These are phyloP conservation scores for Pseudochromis fuscus DNA, from an alignment of 2,797 vertebrate genomes.

Conservation along the genomic window DNA sequence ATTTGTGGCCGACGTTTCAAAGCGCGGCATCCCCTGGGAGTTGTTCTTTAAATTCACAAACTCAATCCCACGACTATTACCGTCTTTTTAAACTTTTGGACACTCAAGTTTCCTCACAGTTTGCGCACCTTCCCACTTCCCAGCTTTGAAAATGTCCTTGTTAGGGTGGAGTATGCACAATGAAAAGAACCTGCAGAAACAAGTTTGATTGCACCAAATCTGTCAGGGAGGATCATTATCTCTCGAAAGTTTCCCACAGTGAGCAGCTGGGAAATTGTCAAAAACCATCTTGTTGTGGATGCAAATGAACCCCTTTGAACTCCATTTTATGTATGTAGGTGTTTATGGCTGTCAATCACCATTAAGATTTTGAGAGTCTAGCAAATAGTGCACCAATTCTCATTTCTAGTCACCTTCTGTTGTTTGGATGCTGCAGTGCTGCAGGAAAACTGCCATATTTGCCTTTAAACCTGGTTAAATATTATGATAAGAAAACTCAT, in stretches of 20 bases:
- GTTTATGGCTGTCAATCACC: constrained; percentile 82
- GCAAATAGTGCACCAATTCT: constrained; percentile 66
- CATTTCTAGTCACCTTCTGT: constrained; percentile 65
- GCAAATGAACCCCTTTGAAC: constrained; percentile 83
- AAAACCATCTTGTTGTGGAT: constrained; percentile 81
- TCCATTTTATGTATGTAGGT: constrained; percentile 75
- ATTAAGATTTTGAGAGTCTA: constrained; percentile 66
- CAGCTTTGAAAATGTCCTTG: constrained; percentile 70
- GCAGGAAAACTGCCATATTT: constrained; percentile 43
- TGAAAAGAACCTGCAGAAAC: constrained; percentile 66
- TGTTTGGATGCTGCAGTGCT: constrained; percentile 54
- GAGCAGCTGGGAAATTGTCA: constrained; percentile 85
- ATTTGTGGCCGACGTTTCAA: constrained; percentile 1
- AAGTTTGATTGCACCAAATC: constrained; percentile 80
- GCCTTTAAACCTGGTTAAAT: constrained; percentile 44
- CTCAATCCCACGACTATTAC: constrained; percentile 17
- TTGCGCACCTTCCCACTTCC: constrained; percentile 32
- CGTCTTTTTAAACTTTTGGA: constrained; percentile 50
- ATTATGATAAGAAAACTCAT: constrained; percentile 40
- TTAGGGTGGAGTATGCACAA: constrained; percentile 55
- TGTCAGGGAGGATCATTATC: constrained; percentile 82
- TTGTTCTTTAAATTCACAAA: constrained; percentile 32
- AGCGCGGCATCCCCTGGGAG: constrained; percentile 15
- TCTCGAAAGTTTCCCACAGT: constrained; percentile 77
- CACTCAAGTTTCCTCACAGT: constrained; percentile 33